phyloP scores from a whole-genome alignment of 1,140 invertebrate species.

The Venturia canescens region DNA sequence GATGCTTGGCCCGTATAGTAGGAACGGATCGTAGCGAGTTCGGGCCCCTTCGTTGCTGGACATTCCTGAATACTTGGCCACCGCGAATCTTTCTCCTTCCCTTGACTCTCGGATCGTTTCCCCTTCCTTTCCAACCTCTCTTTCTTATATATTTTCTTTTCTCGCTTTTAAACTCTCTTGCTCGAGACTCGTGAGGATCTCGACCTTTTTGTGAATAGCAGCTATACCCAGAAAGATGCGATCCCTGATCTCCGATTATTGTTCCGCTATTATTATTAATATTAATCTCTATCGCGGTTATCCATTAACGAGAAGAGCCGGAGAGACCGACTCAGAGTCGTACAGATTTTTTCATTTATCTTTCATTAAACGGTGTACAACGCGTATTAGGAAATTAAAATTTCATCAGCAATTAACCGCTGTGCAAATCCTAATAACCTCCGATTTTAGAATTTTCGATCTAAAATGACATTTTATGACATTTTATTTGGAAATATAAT shows the following conservation, averaged over 20 bases:
- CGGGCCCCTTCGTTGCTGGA: slow-evolving; percentile 49
- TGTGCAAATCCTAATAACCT: not conserved
- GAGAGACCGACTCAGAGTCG: not conserved
- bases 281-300: too few species aligned
- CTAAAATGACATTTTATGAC: not conserved
- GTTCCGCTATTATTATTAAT: slow-evolving; percentile 55
- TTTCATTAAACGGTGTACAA: not conserved
- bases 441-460: too few species aligned
- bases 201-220: slow-evolving; percentile 51
- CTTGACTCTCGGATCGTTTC: slow-evolving; percentile 17
- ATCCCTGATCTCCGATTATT: slow-evolving; percentile 29
- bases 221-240: slow-evolving; percentile 44
- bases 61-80: slow-evolving; percentile 45
- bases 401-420: slow-evolving; percentile 18
- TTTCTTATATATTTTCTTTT: not conserved
- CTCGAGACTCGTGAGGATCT: slow-evolving; percentile 32
- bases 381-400: not conserved
- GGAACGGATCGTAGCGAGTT: slow-evolving; percentile 48
- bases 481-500: too few species aligned
- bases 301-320: slow-evolving; percentile 18
- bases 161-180: slow-evolving; percentile 20
- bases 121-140: not conserved
- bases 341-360: not conserved
- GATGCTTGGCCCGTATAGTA: slow-evolving; percentile 16
- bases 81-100: slow-evolving; percentile 23